Percentiles rank a stretch among this genome's conserved stretches.
phyloP scores from a whole-genome alignment of 64 coral and sea anemone species.

The Anthopleura sola region DNA sequence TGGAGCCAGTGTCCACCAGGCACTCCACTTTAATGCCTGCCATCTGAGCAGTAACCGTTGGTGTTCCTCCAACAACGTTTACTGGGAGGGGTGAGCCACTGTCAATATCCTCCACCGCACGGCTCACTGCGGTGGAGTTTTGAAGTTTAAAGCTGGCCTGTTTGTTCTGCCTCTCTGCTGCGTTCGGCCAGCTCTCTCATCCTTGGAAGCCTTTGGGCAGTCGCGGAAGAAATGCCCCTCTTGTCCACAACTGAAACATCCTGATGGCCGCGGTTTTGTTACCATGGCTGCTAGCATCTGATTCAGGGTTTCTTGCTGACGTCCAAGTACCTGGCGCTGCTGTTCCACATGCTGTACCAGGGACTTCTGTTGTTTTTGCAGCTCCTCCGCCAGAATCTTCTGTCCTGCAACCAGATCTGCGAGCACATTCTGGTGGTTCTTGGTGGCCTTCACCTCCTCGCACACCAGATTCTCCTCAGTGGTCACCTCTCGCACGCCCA shows the following conservation, averaged over 20 bases:
- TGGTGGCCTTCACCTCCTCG: not conserved
- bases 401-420: conserved; percentile 15
- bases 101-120: not conserved
- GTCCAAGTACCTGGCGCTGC: not conserved
- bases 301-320: conserved; percentile 12
- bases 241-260: not conserved
- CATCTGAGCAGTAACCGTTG: conserved; percentile 39
- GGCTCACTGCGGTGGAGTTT: conserved; percentile 31
- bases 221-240: not conserved
- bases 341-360: not conserved
- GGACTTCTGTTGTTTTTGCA: not conserved
- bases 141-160: not conserved
- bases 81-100: conserved; percentile 46
- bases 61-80: conserved; percentile 38
- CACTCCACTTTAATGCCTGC: conserved; percentile 46
- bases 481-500: not conserved
- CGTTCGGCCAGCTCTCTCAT: not conserved
- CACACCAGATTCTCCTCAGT: not conserved
- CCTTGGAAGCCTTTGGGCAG: not conserved
- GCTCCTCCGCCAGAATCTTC: conserved; percentile 1
- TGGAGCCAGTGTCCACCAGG: conserved; percentile 55
- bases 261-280: not conserved
- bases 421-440: not conserved
- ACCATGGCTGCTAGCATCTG: not conserved
- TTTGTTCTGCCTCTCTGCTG: not conserved